phyloP scores from a whole-genome alignment of 1,140 invertebrate genomes.

The Armadillidium nasatum region DNA sequence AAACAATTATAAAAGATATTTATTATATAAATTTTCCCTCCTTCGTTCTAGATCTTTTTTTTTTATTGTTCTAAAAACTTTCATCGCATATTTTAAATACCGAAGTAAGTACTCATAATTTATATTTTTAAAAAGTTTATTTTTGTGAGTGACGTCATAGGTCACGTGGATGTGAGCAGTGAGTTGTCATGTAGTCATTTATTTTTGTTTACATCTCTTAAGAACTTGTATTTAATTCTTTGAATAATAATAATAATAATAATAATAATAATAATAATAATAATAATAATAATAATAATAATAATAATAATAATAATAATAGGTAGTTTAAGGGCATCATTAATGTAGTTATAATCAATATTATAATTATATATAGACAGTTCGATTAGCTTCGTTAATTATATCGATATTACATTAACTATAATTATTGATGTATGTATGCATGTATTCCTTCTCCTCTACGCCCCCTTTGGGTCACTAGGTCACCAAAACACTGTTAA shows the following conservation, averaged over 20 bases:
- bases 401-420: too few species aligned
- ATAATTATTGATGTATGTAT: too few species aligned
- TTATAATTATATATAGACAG: too few species aligned
- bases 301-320: background rate
- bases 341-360: background rate
- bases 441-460: too few species aligned
- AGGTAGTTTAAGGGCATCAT: background rate
- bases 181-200: background rate
- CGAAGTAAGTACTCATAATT: background rate
- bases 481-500: too few species aligned
- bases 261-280: background rate
- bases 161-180: background rate
- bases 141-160: background rate
- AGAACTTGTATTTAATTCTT: background rate
- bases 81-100: background rate
- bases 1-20: too few species aligned
- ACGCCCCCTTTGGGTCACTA: too few species aligned
- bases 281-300: background rate
- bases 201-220: background rate
- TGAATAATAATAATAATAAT: background rate
- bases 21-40: too few species aligned
- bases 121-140: background rate
- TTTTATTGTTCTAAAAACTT: background rate
- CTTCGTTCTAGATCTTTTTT: background rate
- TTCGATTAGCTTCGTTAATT: too few species aligned